Percentiles rank a stretch among this genome's conserved stretches.
phyloP scores from a whole-genome alignment of 2,113 vertebrate species.

The Macquaria ambigua region DNA sequence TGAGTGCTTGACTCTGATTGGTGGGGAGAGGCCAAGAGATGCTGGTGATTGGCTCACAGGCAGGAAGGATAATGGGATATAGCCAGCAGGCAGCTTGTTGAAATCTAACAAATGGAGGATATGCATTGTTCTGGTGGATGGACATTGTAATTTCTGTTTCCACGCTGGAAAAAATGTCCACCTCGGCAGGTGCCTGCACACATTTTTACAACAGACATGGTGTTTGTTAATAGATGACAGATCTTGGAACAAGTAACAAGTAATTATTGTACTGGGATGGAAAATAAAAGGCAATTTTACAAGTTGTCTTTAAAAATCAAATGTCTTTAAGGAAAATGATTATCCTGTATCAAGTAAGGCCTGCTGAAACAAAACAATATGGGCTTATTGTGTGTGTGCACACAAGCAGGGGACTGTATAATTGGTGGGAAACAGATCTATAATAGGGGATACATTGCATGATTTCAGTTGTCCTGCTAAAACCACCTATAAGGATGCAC shows the following conservation, averaged over 20 bases:
- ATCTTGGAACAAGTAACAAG: not conserved
- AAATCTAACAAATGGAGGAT: not conserved
- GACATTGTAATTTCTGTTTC: not conserved
- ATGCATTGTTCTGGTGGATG: not conserved
- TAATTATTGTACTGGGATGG: too few relatives aligned
- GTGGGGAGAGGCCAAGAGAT: not conserved
- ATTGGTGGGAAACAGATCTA: not conserved
- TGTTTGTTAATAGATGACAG: slow-evolving; percentile 5
- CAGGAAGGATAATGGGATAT: slow-evolving; percentile 8
- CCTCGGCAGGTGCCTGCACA: not conserved
- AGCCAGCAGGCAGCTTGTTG: not conserved
- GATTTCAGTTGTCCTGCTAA: not conserved
- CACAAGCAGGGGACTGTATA: not conserved
- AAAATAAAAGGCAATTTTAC: not conserved
- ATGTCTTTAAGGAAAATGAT: too few relatives aligned
- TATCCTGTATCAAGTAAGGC: not conserved
- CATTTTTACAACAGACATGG: not conserved
- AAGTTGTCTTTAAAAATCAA: too few relatives aligned
- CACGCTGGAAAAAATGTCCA: slow-evolving; percentile 1
- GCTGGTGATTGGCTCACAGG: slow-evolving; percentile 20
- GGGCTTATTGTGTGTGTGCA: not conserved
- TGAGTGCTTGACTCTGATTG: slow-evolving; percentile 49
- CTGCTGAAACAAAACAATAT: not conserved
- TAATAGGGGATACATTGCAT: not conserved
- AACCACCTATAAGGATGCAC: not conserved